phyloP scores from a whole-genome alignment of 2,113 vertebrate genomes.

The Smithornis capensis region DNA sequence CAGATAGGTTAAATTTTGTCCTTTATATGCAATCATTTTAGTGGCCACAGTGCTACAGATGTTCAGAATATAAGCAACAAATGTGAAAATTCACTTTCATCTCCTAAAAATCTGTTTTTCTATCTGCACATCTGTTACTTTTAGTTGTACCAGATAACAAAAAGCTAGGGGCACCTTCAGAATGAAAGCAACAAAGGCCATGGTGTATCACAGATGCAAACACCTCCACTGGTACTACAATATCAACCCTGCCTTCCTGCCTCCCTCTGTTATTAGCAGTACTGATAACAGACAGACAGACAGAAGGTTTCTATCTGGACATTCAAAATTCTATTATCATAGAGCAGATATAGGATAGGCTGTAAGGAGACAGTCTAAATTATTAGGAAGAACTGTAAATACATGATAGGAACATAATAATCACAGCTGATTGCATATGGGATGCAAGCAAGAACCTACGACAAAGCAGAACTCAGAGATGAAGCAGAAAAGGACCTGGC shows the following conservation, averaged over 20 bases:
- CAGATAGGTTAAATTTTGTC: neutral
- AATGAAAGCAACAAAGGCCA: neutral
- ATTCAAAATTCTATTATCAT: neutral
- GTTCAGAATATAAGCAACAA: neutral
- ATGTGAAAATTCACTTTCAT: neutral
- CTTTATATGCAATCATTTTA: neutral
- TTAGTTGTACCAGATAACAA: neutral
- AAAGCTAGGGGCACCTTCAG: neutral
- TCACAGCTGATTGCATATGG: neutral
- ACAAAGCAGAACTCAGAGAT: neutral
- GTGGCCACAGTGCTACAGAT: neutral
- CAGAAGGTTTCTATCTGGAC: neutral
- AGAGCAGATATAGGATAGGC: neutral
- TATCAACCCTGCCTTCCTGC: neutral
- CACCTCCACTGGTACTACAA: neutral
- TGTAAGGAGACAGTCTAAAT: neutral
- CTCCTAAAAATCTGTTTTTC: neutral
- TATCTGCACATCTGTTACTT: neutral
- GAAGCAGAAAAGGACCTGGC: neutral
- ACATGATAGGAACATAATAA: neutral
- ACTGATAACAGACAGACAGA: neutral
- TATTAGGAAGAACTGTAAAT: neutral
- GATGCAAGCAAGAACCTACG: neutral
- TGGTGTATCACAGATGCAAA: neutral
- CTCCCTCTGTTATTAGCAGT: neutral